These are phyloP conservation scores for Bursaphelenchus mucronatus DNA, from an alignment of 1,140 invertebrate species.

Conservation along the genomic window DNA sequence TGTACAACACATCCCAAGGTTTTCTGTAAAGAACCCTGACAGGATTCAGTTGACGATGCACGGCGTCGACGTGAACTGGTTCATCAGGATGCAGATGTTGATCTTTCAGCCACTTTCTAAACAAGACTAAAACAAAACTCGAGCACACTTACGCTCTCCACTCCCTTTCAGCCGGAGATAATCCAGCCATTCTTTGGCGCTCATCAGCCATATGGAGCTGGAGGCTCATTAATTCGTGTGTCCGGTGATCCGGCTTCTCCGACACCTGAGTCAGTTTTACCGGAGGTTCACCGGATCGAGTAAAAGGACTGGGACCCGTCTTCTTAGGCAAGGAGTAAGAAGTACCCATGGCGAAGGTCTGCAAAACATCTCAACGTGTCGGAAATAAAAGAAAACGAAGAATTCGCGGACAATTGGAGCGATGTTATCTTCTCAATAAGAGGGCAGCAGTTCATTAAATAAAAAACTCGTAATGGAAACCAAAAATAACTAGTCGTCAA, in stretches of 20 bases:
- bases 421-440: no score
- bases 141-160: constrained; percentile 50
- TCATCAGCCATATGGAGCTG: constrained; percentile 58
- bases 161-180: constrained; percentile 54
- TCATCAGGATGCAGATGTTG: constrained; percentile 59
- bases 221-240: constrained; percentile 55
- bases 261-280: constrained; percentile 46
- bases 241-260: constrained; percentile 49
- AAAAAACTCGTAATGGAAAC: no score
- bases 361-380: no score
- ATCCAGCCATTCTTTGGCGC: constrained; percentile 50
- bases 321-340: constrained; percentile 28
- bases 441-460: no score
- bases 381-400: no score
- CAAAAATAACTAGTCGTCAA: no score
- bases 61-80: constrained; percentile 56
- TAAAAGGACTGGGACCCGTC: constrained; percentile 47
- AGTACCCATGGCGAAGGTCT: constrained; percentile 5
- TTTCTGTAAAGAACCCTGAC: constrained; percentile 53
- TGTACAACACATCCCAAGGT: constrained; percentile 55
- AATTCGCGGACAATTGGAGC: no score
- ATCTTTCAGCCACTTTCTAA: constrained; percentile 51
- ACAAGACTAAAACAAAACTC: constrained; percentile 18
- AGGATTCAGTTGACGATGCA: constrained; percentile 57
- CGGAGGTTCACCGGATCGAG: constrained; percentile 53